Evolutionary conservation across 2,888 invertebrate species (phyloP), one percentile per base, ranked within the genome.

Genomic region (Osedax fenrisi): DNA sequence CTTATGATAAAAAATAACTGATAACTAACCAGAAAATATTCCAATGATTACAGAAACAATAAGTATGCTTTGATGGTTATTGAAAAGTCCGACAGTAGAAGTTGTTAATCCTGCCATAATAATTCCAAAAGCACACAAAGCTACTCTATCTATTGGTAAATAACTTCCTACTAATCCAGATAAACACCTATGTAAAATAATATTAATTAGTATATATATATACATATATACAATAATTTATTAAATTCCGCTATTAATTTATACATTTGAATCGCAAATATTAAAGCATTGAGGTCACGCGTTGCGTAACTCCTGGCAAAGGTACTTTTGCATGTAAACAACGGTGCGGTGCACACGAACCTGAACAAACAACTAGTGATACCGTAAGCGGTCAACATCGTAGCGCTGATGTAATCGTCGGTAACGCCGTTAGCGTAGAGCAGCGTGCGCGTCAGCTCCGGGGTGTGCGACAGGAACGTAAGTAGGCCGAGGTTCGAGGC

Each of bases 381-480:
- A 13, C 77, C 78, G 24, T 76, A 74, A 41, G 77, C 75, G n/a
- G 78, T 77, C 27, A 77, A 69, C n/a, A 74, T 59, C 10, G 77
- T 72, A n/a, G 77, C 76, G 23, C 17, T 17, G 2, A 78, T 72
- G 21, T 76, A 73, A 41, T 72, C 22, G 67, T 25, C 24, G 21
- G 56, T 26, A 26, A 77, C 77, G 17, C 77, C 59, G 68, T 74
- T 78, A 3, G 74, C 70, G 5, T 24, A 56, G 10, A 41, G 17
- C 17, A 41, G 17, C 5, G 41, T 41, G 17, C 41, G 41, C 5
- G 41, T 41, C 17, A 41, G 17, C 41, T 41, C 41, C 41, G 41
- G 41, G 2, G 62, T 71, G 26, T 77, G 78, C 25, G 74, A 75
- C 22, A 74, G 56, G 62, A 75, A 78, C 13, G 76, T 72, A 23